Evolutionary conservation across 2,888 invertebrate genomes (phyloP).

Genomic region (Ophioninae sp.): DNA sequence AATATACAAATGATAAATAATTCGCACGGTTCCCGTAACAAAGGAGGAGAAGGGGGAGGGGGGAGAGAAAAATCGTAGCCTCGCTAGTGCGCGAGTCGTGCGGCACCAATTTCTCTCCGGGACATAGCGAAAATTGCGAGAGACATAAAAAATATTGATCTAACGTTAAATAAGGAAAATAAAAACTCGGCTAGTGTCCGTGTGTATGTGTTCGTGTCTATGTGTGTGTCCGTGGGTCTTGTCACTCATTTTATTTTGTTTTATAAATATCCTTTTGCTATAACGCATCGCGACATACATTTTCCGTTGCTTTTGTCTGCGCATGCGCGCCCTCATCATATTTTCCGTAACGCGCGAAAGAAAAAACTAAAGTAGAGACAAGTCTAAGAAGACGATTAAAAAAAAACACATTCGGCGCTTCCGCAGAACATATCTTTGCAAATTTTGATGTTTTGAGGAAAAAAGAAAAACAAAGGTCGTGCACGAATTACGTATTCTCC

Average conservation of each 20-base stretch:
- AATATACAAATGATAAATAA: constrained; percentile 58
- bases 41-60: constrained; percentile 33
- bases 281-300: constrained; percentile 36
- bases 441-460: constrained; percentile 13
- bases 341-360: not conserved
- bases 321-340: not conserved
- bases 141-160: constrained; percentile 36
- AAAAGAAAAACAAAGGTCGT: not conserved
- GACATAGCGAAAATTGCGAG: constrained; percentile 27
- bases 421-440: constrained; percentile 13
- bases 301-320: not conserved
- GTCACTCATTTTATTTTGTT: constrained; percentile 27
- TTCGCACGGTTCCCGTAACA: constrained; percentile 50
- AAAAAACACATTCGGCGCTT: not conserved
- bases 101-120: constrained; percentile 58
- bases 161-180: constrained; percentile 37
- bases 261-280: constrained; percentile 39
- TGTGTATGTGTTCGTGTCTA: constrained; percentile 19
- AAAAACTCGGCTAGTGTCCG: constrained; percentile 26
- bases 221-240: not conserved
- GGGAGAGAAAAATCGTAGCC: constrained; percentile 22
- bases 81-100: constrained; percentile 3
- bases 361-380: not conserved
- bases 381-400: not conserved
- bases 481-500: constrained; percentile 2